phyloP scores from a whole-genome alignment of 2,113 vertebrate genomes.

The Onychorhynchus coronatus region DNA sequence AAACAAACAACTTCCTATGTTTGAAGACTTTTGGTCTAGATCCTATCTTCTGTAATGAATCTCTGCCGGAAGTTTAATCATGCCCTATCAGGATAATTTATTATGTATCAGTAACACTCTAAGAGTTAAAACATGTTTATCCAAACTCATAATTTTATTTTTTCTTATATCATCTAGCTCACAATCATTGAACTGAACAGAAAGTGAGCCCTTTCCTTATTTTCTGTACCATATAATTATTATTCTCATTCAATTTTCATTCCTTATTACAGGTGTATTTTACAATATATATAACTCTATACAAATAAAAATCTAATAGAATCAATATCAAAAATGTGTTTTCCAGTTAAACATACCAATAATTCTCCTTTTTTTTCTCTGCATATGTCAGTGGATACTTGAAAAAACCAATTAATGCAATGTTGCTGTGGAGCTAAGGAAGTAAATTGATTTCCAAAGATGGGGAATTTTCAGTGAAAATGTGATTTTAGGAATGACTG shows the following conservation, averaged over 20 bases:
- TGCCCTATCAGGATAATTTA: constrained; percentile 7
- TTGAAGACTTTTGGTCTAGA: neutral
- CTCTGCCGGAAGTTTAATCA: constrained; percentile 41
- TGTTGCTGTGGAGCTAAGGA: neutral
- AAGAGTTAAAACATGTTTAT: neutral
- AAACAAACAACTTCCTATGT: neutral
- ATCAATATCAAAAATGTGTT: neutral
- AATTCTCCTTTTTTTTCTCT: neutral
- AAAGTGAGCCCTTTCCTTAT: neutral
- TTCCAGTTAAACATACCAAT: neutral
- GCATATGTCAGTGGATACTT: neutral
- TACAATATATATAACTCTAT: neutral
- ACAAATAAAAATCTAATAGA: neutral
- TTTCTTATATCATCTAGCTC: neutral
- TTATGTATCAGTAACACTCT: neutral
- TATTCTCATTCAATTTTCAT: neutral
- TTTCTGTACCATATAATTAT: neutral
- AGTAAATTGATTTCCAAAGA: neutral
- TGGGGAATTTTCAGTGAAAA: neutral
- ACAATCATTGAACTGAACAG: neutral
- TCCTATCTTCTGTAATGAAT: neutral
- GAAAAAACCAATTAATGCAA: neutral
- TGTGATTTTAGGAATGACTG: neutral
- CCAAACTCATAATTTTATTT: neutral
- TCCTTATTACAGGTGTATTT: neutral